phyloP scores from a whole-genome alignment of 1,140 invertebrate genomes.

The Apocrypta bakeri region DNA sequence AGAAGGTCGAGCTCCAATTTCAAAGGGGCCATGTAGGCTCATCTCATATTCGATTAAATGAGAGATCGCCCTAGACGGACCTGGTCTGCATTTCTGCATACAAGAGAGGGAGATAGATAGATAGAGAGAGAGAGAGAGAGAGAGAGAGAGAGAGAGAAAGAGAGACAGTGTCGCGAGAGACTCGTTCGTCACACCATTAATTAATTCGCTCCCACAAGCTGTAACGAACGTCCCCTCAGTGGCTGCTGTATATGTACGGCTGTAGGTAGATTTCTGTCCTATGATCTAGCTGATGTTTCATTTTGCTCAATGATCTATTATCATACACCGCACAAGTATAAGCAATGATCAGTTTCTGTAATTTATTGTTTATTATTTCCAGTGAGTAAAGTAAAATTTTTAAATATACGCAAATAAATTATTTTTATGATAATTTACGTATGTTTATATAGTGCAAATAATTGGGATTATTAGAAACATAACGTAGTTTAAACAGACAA shows the following conservation, averaged over 20 bases:
- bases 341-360: too few relatives aligned
- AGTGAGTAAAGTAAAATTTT: too few relatives aligned
- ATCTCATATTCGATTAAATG: conserved; percentile 58
- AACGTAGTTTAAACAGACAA: too few relatives aligned
- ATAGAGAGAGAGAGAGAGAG: too few relatives aligned
- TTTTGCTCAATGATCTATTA: neutral
- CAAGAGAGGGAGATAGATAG: conserved; percentile 38
- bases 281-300: neutral
- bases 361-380: too few relatives aligned
- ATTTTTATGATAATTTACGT: too few relatives aligned
- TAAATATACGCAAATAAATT: too few relatives aligned
- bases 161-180: conserved; percentile 45
- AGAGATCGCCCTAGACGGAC: conserved; percentile 26
- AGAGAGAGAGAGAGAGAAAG: conserved; percentile 37
- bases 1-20: conserved; percentile 22
- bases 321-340: too few relatives aligned
- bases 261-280: neutral
- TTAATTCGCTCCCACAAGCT: conserved; percentile 52
- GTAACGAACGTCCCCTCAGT: neutral
- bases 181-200: conserved; percentile 54
- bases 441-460: too few relatives aligned
- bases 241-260: neutral
- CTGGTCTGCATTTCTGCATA: conserved; percentile 1
- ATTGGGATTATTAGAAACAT: too few relatives aligned
- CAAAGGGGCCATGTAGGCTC: conserved; percentile 44